phyloP scores from a whole-genome alignment of 35 echinoderm and acorn worm species.

The Apostichopus japonicus region DNA sequence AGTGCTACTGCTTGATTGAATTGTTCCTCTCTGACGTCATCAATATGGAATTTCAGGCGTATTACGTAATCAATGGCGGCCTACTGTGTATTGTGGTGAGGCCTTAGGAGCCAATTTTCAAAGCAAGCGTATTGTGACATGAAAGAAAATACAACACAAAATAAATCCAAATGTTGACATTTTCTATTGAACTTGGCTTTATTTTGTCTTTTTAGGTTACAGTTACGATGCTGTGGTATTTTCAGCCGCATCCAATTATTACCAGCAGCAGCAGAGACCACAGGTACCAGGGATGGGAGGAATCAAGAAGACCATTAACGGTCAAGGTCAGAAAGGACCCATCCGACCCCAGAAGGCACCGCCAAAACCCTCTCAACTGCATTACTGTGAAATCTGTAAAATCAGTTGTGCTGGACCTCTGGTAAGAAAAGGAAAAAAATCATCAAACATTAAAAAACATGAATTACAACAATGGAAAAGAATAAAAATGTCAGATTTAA shows the following conservation, averaged over 20 bases:
- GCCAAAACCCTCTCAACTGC: constrained; percentile 88
- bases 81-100: no score
- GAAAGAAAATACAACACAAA: no score
- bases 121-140: no score
- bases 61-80: no score
- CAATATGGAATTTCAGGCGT: no score
- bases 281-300: constrained; percentile 56
- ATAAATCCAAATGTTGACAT: no score
- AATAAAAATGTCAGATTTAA: no score
- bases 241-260: constrained; percentile 93
- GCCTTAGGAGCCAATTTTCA: no score
- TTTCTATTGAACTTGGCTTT: no score
- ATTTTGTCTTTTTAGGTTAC: constrained; percentile 35
- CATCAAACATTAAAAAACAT: not conserved
- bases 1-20: no score
- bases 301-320: constrained; percentile 60
- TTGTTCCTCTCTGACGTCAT: no score
- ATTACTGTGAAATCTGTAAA: constrained; percentile 99
- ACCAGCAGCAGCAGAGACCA: constrained; percentile 93
- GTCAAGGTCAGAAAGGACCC: constrained; percentile 49
- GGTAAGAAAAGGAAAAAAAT: constrained; percentile 39
- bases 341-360: constrained; percentile 74
- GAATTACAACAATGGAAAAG: no score
- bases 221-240: constrained; percentile 95
- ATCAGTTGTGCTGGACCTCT: constrained; percentile 98